Base-by-base conservation (phyloP, 2,888 invertebrate species). In the Cremastinae sp. region DNA sequence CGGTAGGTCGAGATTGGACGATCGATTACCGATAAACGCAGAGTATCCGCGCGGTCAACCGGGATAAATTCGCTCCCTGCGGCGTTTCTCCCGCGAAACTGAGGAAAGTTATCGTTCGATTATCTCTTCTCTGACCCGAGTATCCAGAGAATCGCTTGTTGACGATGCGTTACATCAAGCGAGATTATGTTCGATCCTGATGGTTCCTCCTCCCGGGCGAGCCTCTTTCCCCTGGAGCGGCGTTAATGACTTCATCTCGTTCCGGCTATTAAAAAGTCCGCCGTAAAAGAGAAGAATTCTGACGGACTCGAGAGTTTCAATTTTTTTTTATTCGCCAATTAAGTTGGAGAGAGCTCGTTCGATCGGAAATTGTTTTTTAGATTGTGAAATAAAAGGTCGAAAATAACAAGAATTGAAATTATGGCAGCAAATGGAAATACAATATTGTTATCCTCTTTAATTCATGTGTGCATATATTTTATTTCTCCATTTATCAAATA, bases 21-120 rank as follows among this genome's bases (percentile, higher is more conserved):
- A 74, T 78, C 74, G 66, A 71, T 74, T 70, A 36, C 59, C 74
- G 77, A 71, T 78, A 68, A 74, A 68, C 71, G 77, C n/a, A n/a
- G 66, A 74, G 74, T 59, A 54, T 76, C 69, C 73, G 56, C 59
- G 53, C 72, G 54, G 43, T 47, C 59, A 73, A 61, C 72, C 69
- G 64, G 38, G 69, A 69, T 65, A 73, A 76, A 69, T 53, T 68
- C 58, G 34, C 54, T 66, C 45, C 47, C 56, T 68, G 45, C 43
- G 49, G 64, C 54, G 20, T 58, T 56, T 22, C 71, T 75, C 73
- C 72, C 68, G 71, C 69, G 73, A 56, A 59, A 41, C 61, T 18
- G 9, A 41, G 36, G 70, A 56, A 49, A 56, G 64, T 41, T 79
- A 79, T 65, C 76, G 77, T 61, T 69, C 41, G 76, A 65, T 73